Evolutionary conservation across 2,797 vertebrate genomes (phyloP).

Genomic region (Epinephelus awoara): DNA sequence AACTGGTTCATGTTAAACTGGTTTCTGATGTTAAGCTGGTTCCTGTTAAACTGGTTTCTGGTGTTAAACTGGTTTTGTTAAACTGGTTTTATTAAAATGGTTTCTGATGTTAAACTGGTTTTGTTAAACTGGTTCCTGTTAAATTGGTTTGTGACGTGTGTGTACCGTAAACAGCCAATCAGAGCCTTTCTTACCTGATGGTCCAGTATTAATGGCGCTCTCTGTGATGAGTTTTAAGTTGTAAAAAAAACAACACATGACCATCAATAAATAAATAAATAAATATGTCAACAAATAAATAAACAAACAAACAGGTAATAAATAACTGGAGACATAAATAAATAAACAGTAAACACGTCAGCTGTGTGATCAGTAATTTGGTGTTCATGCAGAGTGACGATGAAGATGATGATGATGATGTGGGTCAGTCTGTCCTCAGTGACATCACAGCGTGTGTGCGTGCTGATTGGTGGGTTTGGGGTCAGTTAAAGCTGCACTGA

Average conservation of each 20-base stretch:
- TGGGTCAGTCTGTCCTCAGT: slow-evolving; percentile 11
- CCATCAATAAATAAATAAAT: slow-evolving; percentile 16
- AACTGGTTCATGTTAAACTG: background rate
- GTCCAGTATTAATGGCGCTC: no score
- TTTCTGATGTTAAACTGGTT: background rate
- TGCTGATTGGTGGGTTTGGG: slow-evolving; percentile 50
- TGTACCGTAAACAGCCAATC: slow-evolving; percentile 12
- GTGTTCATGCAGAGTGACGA: slow-evolving; percentile 22
- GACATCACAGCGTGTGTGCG: slow-evolving; percentile 45
- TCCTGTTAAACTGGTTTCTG: no score
- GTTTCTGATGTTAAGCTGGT: background rate
- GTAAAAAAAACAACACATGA: background rate
- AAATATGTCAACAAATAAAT: background rate
- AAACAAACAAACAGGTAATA: slow-evolving; percentile 21
- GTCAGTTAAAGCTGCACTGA: slow-evolving; percentile 44
- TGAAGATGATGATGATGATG: background rate
- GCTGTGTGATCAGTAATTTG: slow-evolving; percentile 14
- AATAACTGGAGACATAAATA: background rate
- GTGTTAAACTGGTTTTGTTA: no score
- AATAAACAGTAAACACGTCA: slow-evolving; percentile 6
- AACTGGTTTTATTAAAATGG: no score
- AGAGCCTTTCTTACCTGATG: background rate
- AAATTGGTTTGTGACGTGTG: background rate
- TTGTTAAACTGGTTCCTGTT: background rate
- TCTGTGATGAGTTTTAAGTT: background rate